Evolutionary conservation across 2,888 invertebrate species (phyloP).

Genomic region (Temnothorax rugatulus): DNA sequence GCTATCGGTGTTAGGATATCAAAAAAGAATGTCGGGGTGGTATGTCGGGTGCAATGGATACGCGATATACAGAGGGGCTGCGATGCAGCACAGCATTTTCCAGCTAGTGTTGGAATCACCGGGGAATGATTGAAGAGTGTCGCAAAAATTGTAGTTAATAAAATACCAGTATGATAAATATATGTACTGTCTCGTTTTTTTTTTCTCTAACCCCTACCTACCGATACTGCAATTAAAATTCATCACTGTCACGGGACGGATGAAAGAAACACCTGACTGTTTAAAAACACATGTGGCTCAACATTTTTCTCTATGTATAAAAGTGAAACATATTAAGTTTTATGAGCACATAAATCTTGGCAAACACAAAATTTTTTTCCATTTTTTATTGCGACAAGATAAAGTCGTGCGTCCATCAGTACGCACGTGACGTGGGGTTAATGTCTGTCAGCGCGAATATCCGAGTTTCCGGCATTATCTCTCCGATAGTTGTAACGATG

Average conservation of each 20-base stretch:
- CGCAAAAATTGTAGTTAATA: conserved; percentile 33
- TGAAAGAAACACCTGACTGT: conserved; percentile 21
- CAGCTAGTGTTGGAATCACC: not conserved
- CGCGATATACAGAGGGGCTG: not conserved
- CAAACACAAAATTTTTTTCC: not conserved
- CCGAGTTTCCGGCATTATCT: conserved; percentile 25
- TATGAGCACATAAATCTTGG: conserved; percentile 37
- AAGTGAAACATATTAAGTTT: conserved; percentile 43
- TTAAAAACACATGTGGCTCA: conserved; percentile 5
- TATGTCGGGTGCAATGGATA: conserved; percentile 22
- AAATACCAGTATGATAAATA: conserved; percentile 11
- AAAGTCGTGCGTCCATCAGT: conserved; percentile 35
- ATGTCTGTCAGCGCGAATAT: conserved; percentile 21
- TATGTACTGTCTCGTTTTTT: not conserved
- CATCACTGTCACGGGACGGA: conserved; percentile 15
- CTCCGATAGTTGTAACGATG: not conserved
- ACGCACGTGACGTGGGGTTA: conserved; percentile 22
- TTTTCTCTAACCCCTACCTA: too few relatives aligned
- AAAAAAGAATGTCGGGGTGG: conserved; percentile 28
- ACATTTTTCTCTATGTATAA: not conserved
- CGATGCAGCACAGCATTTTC: not conserved
- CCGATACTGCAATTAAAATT: conserved; percentile 31
- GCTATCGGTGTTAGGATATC: conserved; percentile 37
- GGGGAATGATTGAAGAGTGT: conserved; percentile 21
- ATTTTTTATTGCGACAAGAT: conserved; percentile 27